Base-by-base conservation (phyloP, 2,888 invertebrate species). In the Blastobasis lacticolella region DNA sequence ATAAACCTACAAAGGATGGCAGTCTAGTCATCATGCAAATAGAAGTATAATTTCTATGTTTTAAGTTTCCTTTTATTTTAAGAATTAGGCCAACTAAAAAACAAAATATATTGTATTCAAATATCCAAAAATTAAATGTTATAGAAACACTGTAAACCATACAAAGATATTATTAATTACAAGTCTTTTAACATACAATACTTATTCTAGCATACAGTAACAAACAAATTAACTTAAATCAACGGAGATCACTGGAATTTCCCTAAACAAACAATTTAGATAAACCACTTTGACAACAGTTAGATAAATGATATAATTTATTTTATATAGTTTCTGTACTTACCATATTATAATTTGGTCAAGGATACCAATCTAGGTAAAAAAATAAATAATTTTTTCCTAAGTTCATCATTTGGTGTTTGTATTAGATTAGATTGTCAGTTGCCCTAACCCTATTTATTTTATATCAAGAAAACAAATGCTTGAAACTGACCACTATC, bases 131-230 rank as follows among this genome's bases (percentile, higher is more conserved):
- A 48, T 50, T 50, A 52, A 71, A 66, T 52, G 71, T 70, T 75
- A 81, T 76, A 78, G 73, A 80, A 81, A 77, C 83, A 84, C 83
- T 83, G 83, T 84, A 84, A 75, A 82, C 62, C 77, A 76, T 83
- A 85, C 73, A 84, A 84, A 79, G 70, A 76, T 61, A 55, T 46
- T 55, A 55, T 63, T 70, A 69, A 72, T 73, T 23, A 23, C 23
- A 23, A 23, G 23, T 23, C 23, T 23, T 23, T 23, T 67, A 73
- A 67, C 64, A 68, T 66, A 65, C 47, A 59, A 63, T 60, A 62
- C 67, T 63, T 62, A 67, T 60, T 61, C 66, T 67, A 72, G 64
- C 58, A 69, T 68, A 66, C 51, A 61, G 58, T 60, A 59, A 62
- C 62, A 66, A 52, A 50, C 49, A 52, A 64, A 69, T 67, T 67